Percentiles rank a stretch among this genome's conserved stretches.
Conservation (phyloP, 2,113 vertebrate species). For the Cariama cristata region DNA sequence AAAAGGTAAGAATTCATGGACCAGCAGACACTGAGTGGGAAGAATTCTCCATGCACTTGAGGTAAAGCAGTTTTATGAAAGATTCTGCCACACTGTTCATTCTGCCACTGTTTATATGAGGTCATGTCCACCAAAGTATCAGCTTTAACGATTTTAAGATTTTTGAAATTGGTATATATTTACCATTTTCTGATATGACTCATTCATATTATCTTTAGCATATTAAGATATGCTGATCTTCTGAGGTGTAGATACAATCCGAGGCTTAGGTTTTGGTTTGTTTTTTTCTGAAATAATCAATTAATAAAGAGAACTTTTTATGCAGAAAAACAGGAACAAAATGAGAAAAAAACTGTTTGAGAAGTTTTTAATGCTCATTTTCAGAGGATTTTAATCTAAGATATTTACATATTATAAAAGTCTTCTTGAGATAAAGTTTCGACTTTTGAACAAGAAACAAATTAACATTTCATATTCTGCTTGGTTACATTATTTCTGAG, state of each 20-base stretch:
- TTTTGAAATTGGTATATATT: background rate
- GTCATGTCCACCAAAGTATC: background rate
- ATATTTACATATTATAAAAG: background rate
- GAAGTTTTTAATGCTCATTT: too few relatives aligned
- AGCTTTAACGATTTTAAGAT: background rate
- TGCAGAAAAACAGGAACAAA: background rate
- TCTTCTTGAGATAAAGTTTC: background rate
- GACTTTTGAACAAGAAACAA: background rate
- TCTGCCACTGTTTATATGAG: background rate
- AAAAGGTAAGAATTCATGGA: background rate
- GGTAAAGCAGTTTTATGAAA: background rate
- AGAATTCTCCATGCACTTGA: background rate
- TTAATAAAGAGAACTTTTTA: background rate
- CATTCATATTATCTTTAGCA: background rate
- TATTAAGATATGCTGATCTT: background rate
- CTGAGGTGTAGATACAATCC: background rate
- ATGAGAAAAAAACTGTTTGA: too few relatives aligned
- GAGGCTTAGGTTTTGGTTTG: background rate
- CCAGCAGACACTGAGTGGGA: background rate
- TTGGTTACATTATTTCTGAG: background rate
- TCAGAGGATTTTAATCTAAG: too few relatives aligned
- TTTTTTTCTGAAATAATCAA: background rate
- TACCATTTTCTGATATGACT: background rate
- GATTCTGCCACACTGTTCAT: background rate
- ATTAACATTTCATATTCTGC: background rate